A percentile compares a stretch with the other conserved stretches of the same genome.
Evolutionary conservation across 2,797 vertebrate genomes (phyloP).

Genomic region (Crenuchus spilurus): DNA sequence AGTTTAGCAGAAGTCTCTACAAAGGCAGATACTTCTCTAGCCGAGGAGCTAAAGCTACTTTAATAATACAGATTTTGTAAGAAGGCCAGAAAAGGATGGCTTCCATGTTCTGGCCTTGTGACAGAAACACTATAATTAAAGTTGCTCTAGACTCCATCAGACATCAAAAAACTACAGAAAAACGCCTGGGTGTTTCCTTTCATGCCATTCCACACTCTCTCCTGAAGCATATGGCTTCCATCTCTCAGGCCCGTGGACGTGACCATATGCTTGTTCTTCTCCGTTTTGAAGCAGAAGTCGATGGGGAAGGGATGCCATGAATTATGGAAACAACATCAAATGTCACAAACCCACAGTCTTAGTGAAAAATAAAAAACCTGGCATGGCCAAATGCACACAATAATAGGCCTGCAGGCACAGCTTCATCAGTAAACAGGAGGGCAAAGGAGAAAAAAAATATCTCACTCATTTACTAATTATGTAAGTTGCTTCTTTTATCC

Average conservation of each 20-base stretch:
- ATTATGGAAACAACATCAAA: conserved; percentile 8
- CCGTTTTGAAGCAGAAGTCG: conserved; percentile 6
- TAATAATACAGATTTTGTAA: conserved; percentile 38
- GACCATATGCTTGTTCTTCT: conserved; percentile 35
- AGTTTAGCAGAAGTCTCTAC: neutral
- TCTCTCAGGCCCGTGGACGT: conserved; percentile 1
- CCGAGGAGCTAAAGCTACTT: neutral
- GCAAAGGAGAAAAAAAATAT: no score
- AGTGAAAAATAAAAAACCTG: neutral
- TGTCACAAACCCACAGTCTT: neutral
- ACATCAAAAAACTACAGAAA: neutral
- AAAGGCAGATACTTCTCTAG: neutral
- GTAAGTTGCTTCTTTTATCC: no score
- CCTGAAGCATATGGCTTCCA: conserved; percentile 28
- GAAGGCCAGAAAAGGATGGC: conserved; percentile 27
- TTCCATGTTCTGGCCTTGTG: conserved; percentile 14
- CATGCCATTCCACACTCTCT: conserved; percentile 28
- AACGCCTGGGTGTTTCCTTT: conserved; percentile 10
- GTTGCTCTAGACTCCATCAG: conserved; percentile 2
- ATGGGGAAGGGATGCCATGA: neutral
- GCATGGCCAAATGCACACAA: no score
- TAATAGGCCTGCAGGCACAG: neutral
- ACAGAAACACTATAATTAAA: conserved; percentile 35
- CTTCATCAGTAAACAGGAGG: no score
- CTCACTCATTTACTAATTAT: no score